Evolutionary conservation across 1,140 invertebrate species (phyloP), one percentile per base, ranked within the genome.

Genomic region (Aphaenogaster floridana): DNA sequence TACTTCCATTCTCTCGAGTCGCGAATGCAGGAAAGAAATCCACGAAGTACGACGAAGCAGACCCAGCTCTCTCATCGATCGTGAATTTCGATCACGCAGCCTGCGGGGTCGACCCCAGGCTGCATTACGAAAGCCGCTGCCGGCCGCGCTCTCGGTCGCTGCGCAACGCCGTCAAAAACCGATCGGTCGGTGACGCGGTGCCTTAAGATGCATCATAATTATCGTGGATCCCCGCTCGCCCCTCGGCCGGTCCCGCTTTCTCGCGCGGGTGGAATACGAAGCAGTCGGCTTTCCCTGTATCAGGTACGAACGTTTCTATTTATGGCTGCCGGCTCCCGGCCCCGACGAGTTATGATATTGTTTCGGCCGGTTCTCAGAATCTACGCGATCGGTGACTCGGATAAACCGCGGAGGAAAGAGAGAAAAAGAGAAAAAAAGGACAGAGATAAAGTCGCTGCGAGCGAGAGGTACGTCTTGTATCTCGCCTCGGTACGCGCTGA

Each of bases 311-410:
- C 91, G 88, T 93, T 91, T 93, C 93, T 93, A 94, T 95, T 95
- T 95, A 95, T 93, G 92, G 92, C 85, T 79, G 90, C 92, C 72
- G 91, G 91, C 91, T 93, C 88, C 92, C 91, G 91, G 92, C 92
- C 91, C 87, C 88, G 84, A 94, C 92, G 93, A 95, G 93, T 95
- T 95, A 95, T 95, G 95, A 95, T 95, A 95, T 95, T 95, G 94
- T 95, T 95, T 94, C 93, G 92, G 90, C 77, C 84, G 77, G 86
- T 95, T 95, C 94, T 94, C 69, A 93, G 95, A 95, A 95, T 95
- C 93, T 94, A 94, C 93, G 92, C 93, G 94, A 95, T 95, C 94
- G 94, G 94, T 94, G 89, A 90, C 86, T 92, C 89, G 94, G 94
- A 95, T 95, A 95, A 95, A 94, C 88, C 87, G 76, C 87, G 81